These are phyloP conservation scores for Drosophila santomea DNA, from an alignment of 1,140 invertebrate genomes.

Conservation along the genomic window DNA sequence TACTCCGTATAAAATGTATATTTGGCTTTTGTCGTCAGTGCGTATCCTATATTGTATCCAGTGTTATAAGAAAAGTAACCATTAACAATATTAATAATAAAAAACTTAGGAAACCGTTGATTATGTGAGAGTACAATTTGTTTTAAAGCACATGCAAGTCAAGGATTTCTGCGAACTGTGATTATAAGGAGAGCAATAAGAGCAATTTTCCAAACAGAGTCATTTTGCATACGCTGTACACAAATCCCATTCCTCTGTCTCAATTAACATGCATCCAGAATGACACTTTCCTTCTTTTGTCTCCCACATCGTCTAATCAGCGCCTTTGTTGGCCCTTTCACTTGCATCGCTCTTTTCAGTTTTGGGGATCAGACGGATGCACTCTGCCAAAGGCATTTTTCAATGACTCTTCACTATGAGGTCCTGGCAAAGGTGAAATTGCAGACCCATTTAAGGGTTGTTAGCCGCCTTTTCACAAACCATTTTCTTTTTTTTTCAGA, in stretches of 20 bases:
- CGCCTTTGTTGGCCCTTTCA: constrained; percentile 72
- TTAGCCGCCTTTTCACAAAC: constrained; percentile 21
- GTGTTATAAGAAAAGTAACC: too few relatives aligned
- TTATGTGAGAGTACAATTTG: neutral
- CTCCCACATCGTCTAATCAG: constrained; percentile 67
- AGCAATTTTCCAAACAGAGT: neutral
- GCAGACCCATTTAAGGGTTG: constrained; percentile 55
- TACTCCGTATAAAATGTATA: neutral
- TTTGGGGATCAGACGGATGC: constrained; percentile 31
- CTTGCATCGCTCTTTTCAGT: constrained; percentile 55
- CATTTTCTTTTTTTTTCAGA: constrained; percentile 68
- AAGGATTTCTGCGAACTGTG: too few relatives aligned
- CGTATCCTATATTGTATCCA: neutral
- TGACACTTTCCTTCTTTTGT: constrained; percentile 17
- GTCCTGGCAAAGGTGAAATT: constrained; percentile 2
- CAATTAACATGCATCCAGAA: constrained; percentile 60
- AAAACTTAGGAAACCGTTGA: neutral
- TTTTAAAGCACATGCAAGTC: neutral
- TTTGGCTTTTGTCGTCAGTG: neutral
- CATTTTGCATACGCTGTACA: neutral
- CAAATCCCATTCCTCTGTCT: neutral
- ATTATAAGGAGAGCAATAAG: neutral
- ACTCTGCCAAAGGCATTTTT: constrained; percentile 47
- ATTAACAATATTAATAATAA: neutral
- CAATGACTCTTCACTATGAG: constrained; percentile 56